A percentile compares a stretch with the other conserved stretches of the same genome.
Evolutionary conservation across 2,888 invertebrate genomes (phyloP).

Genomic region (Cloeon dipterum): DNA sequence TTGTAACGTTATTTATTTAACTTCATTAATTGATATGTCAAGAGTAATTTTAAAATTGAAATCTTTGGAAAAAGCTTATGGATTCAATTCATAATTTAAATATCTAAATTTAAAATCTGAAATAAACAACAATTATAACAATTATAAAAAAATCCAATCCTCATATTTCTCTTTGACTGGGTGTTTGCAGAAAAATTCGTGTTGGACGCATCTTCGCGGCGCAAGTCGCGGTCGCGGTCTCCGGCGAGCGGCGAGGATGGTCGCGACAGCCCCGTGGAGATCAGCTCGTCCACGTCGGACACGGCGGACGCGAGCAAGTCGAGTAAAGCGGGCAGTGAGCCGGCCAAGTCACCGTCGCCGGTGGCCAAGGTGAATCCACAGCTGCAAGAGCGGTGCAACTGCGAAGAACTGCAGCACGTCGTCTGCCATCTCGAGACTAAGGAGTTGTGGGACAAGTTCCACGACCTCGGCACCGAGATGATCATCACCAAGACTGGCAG

Average conservation of each 20-base stretch:
- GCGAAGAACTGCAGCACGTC: constrained; percentile 34
- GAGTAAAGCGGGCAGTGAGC: no score
- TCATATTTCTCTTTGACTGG: no score
- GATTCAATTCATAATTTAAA: no score
- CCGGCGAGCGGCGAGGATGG: constrained; percentile 7
- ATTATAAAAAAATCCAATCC: no score
- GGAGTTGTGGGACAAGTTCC: constrained; percentile 63
- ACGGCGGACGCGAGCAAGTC: background rate
- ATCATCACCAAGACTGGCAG: constrained; percentile 67
- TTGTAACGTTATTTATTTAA: no score
- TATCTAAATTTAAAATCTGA: no score
- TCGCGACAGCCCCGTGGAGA: constrained; percentile 16
- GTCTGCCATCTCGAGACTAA: constrained; percentile 58
- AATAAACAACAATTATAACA: no score
- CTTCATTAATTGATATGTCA: no score
- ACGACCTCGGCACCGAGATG: constrained; percentile 58
- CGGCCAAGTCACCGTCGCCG: constrained; percentile 8
- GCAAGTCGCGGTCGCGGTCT: constrained; percentile 7
- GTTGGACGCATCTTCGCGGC: constrained; percentile 25
- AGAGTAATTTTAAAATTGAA: no score
- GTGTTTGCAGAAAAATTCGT: constrained; percentile 44
- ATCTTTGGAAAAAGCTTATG: no score
- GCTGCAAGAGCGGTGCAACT: constrained; percentile 31
- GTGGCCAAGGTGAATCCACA: constrained; percentile 15
- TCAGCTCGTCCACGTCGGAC: constrained; percentile 29